Evolutionary conservation across 2,888 invertebrate species (phyloP), one percentile per base, ranked within the genome.

Genomic region (Macrosoma leucophasiata): DNA sequence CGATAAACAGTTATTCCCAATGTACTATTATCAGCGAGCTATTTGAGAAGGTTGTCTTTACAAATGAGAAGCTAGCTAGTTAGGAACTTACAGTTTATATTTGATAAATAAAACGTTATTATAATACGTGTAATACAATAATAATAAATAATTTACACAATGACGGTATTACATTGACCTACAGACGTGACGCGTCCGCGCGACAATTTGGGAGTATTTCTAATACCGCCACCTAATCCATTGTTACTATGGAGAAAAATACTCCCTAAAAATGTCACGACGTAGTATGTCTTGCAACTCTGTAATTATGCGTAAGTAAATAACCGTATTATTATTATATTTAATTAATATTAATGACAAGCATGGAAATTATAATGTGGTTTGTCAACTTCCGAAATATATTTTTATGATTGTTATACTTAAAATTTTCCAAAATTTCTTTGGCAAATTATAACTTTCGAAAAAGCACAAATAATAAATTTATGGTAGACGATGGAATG

Each of bases 11-110:
- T 62, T 64, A 62, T 50, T 58, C 50, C 58, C 53, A 62, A 61
- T 51, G 46, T 62, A 58, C 51, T 55, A 54, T 52, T 39, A 57
- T 63, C 63, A 62, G 63, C 66, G 50, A 58, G 64, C 64, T 58
- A 64, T 54, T 56, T 57, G 67, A 63, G 53, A 62, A 55, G 23
- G 49, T 49, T 55, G 55, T 52, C 61, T 70, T 65, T 68, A 69
- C 65, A 69, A 67, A 62, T 67, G 70, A 69, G 66, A 71, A 72
- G 75, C 69, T 76, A 78, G 76, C 78, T 79, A 77, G 76, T 77
- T 82, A 84, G 82, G 82, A 84, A 84, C 82, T 82, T 78, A 78
- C 65, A 75, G 73, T 69, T 75, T 75, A 73, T 75, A 70, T 63
- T 63, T 60, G 72, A 74, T 78, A 79, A 79, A 79, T 78, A 79